Evolutionary conservation across 2,113 vertebrate species (phyloP).

Genomic region (Saccopteryx bilineata): DNA sequence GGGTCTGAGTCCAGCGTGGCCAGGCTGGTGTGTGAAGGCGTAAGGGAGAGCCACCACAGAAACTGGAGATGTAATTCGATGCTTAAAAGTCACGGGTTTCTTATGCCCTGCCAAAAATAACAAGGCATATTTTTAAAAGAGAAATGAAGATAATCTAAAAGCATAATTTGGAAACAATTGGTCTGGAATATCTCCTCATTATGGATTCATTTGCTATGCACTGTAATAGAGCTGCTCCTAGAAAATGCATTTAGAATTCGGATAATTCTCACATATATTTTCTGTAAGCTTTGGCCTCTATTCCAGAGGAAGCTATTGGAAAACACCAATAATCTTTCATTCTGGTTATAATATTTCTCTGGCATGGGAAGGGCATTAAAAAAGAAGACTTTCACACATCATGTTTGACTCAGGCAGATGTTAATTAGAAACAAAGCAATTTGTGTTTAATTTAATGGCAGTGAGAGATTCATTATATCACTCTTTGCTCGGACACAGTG

Average conservation of each 20-base stretch:
- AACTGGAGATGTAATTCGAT: background rate
- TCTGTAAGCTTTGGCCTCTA: slow-evolving; percentile 63
- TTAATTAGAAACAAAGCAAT: slow-evolving; percentile 78
- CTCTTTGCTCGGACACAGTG: slow-evolving; percentile 17
- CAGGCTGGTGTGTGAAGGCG: background rate
- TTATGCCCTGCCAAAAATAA: slow-evolving; percentile 67
- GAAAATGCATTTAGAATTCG: slow-evolving; percentile 77
- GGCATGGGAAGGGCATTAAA: slow-evolving; percentile 74
- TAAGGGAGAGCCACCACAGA: background rate
- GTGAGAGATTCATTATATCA: slow-evolving; percentile 64
- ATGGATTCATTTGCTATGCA: slow-evolving; percentile 76
- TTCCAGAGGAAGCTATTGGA: slow-evolving; percentile 81
- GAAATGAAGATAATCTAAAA: slow-evolving; percentile 83
- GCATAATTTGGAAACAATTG: slow-evolving; percentile 71
- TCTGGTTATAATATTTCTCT: slow-evolving; percentile 73
- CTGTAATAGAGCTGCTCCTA: slow-evolving; percentile 72
- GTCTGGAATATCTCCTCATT: slow-evolving; percentile 79
- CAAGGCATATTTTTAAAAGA: slow-evolving; percentile 75
- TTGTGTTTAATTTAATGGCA: slow-evolving; percentile 76
- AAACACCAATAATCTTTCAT: slow-evolving; percentile 79
- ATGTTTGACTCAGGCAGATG: slow-evolving; percentile 63
- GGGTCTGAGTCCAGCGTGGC: background rate
- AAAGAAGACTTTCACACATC: slow-evolving; percentile 59
- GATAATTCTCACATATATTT: slow-evolving; percentile 69
- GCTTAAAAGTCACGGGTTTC: slow-evolving; percentile 44